A percentile compares a stretch with the other conserved stretches of the same genome.
Conservation (phyloP, 1,140 invertebrate species). For the Bombus difficillimus region DNA sequence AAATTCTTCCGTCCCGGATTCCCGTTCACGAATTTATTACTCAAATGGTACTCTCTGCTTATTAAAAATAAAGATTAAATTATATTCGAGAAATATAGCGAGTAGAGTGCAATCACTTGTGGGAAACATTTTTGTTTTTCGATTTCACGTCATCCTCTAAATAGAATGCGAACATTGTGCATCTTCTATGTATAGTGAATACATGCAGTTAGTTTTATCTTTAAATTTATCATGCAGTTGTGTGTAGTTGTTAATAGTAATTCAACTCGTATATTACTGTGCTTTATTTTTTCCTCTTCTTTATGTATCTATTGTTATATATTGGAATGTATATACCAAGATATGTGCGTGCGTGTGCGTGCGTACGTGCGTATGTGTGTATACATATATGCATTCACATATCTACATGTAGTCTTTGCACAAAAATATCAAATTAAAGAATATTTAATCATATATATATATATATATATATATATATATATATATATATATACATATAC, state of each 20-base stretch:
- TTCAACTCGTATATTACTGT: not conserved
- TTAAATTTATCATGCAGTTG: slow-evolving; percentile 1
- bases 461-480: not conserved
- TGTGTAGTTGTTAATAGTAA: not conserved
- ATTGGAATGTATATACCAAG: not conserved
- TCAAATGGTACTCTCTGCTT: slow-evolving; percentile 12
- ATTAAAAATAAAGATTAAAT: slow-evolving; percentile 1
- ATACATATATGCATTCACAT: not conserved
- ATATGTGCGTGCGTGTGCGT: rapidly evolving
- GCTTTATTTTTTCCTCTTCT: not conserved
- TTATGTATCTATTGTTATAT: not conserved
- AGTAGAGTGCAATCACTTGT: not conserved
- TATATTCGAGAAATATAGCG: not conserved
- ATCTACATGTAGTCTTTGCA: not conserved
- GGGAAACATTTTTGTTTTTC: not conserved
- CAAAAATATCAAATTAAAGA: not conserved
- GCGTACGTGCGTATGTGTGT: rapidly evolving
- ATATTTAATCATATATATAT: not conserved
- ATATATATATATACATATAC: not conserved
- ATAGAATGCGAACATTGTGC: slow-evolving; percentile 17
- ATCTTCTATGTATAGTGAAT: not conserved
- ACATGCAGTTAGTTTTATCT: slow-evolving; percentile 7
- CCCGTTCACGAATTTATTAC: not conserved
- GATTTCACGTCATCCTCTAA: slow-evolving; percentile 2
- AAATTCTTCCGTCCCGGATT: not conserved